Conservation (phyloP, 1,140 invertebrate species). For the Lethrus apterus region DNA sequence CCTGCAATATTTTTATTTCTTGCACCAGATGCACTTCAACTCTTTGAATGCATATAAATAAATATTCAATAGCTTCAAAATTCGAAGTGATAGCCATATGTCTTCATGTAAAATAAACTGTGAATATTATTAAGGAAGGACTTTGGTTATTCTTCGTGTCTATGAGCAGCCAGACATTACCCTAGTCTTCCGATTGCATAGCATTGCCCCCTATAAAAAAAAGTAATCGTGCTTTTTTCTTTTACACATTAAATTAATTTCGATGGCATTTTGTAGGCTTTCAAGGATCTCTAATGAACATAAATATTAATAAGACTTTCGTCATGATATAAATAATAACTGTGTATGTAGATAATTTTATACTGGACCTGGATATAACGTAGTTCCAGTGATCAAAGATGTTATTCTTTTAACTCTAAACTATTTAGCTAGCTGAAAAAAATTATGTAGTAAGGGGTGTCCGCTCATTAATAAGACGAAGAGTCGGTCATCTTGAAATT, state of each 20-base stretch:
- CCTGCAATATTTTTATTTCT: no score
- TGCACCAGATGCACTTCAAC: no score
- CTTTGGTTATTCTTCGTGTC: not conserved
- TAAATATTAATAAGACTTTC: slow-evolving; percentile 30
- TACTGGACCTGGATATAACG: slow-evolving; percentile 29
- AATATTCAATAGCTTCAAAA: no score
- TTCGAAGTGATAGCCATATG: not conserved
- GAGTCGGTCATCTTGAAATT: no score
- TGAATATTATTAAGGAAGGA: slow-evolving; percentile 1
- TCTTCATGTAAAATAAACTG: slow-evolving; percentile 1
- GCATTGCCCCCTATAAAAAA: slow-evolving; percentile 9
- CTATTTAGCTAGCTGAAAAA: no score
- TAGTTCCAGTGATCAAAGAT: slow-evolving; percentile 22
- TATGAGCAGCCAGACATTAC: no score
- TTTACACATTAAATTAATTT: not conserved
- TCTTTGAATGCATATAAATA: no score
- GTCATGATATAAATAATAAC: slow-evolving; percentile 33
- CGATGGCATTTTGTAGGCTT: slow-evolving; percentile 30
- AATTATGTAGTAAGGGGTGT: no score
- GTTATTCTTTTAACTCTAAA: slow-evolving; percentile 14
- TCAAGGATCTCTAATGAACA: slow-evolving; percentile 39
- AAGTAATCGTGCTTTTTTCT: slow-evolving; percentile 6
- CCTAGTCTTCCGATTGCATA: slow-evolving; percentile 18
- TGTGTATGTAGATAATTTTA: slow-evolving; percentile 37
- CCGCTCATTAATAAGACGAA: no score